Evolutionary conservation across 2,797 vertebrate genomes (phyloP).

Genomic region (Scarus forsteni): DNA sequence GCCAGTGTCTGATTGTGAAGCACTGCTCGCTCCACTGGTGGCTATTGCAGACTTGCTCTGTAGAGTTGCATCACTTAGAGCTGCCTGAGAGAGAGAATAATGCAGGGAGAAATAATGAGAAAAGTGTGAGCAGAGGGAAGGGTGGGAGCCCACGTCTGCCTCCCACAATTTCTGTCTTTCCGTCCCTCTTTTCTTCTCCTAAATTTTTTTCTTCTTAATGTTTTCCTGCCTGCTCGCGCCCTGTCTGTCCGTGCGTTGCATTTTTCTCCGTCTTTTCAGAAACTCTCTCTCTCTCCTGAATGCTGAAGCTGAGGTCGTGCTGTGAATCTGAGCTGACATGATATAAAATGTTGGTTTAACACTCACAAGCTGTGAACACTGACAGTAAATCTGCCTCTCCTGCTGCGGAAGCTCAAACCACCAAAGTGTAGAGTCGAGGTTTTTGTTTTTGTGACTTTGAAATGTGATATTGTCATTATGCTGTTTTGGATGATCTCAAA

Average conservation of each 20-base stretch:
- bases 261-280: conserved; percentile 36
- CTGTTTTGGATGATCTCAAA: conserved; percentile 27
- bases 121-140: conserved; percentile 59
- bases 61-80: conserved; percentile 77
- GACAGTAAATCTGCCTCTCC: conserved; percentile 45
- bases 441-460: conserved; percentile 50
- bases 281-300: conserved; percentile 24
- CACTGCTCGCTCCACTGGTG: conserved; percentile 60
- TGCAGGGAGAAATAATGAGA: conserved; percentile 58
- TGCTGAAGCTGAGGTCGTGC: conserved; percentile 5
- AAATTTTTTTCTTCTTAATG: conserved; percentile 21
- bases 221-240: conserved; percentile 25
- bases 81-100: conserved; percentile 36
- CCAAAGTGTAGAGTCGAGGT: conserved; percentile 24
- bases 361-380: conserved; percentile 44
- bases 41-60: conserved; percentile 66
- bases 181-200: conserved; percentile 10
- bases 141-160: conserved; percentile 56
- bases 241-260: conserved; percentile 8
- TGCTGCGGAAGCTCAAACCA: conserved; percentile 29
- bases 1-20: conserved; percentile 64
- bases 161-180: conserved; percentile 49
- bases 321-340: conserved; percentile 46
- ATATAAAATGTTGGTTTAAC: conserved; percentile 35
- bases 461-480: conserved; percentile 46